Evolutionary conservation across 2,888 invertebrate genomes (phyloP).

Genomic region (Lochmaea crataegi): DNA sequence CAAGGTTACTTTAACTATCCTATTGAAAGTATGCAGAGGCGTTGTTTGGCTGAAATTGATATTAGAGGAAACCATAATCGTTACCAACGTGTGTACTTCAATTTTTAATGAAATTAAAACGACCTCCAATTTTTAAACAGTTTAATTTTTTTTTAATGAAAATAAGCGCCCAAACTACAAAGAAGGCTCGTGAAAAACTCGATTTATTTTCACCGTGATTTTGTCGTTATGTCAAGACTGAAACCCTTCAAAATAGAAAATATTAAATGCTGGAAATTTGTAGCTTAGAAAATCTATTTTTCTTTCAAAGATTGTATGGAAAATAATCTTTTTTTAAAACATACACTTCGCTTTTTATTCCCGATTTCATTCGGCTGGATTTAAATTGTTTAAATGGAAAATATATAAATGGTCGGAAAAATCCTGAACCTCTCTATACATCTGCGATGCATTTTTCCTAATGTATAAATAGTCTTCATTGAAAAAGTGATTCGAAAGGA

Average conservation of each 20-base stretch:
- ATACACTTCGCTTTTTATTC: no score
- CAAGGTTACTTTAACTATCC: no score
- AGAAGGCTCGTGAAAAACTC: conserved; percentile 17
- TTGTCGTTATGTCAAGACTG: conserved; percentile 11
- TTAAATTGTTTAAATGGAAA: no score
- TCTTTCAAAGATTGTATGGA: neutral
- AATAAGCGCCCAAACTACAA: conserved; percentile 16
- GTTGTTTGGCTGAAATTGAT: no score
- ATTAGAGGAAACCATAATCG: no score
- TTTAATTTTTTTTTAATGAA: neutral
- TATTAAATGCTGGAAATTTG: conserved; percentile 7
- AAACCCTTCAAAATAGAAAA: neutral
- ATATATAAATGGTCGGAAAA: no score
- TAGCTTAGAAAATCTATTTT: conserved; percentile 11
- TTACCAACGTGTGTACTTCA: no score
- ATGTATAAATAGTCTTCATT: neutral
- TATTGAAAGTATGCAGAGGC: no score
- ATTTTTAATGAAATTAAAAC: no score
- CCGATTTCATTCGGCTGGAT: no score
- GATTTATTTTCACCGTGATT: conserved; percentile 29
- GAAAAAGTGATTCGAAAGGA: neutral
- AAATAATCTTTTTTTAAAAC: neutral
- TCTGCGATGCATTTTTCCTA: neutral
- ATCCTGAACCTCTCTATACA: neutral
- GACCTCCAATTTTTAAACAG: no score